These are phyloP conservation scores for Falco novaeseelandiae DNA, from an alignment of 2,797 vertebrate genomes.

Conservation along the genomic window DNA sequence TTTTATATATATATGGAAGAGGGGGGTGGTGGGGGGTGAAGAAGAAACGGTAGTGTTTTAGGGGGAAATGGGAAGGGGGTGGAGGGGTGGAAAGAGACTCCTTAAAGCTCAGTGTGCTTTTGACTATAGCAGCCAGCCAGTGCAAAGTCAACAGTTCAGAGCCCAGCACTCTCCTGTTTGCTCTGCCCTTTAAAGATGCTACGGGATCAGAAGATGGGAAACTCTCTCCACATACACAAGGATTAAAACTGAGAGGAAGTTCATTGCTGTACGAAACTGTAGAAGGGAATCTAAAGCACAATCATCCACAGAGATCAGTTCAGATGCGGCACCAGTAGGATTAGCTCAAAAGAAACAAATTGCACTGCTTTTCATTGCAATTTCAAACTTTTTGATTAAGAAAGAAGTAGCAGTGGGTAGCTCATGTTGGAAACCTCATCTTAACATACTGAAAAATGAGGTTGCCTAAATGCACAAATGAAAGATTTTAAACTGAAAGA, in stretches of 20 bases:
- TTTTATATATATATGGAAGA: background rate
- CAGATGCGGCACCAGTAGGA: background rate
- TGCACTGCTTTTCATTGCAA: background rate
- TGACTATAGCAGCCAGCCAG: background rate
- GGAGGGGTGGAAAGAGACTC: background rate
- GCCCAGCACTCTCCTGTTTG: background rate
- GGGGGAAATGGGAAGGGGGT: background rate
- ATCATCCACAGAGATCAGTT: background rate
- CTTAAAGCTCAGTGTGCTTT: background rate
- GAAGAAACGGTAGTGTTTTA: background rate
- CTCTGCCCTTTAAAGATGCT: background rate
- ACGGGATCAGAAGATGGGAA: background rate
- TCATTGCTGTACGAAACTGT: background rate
- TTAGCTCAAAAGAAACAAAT: background rate
- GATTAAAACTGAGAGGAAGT: background rate
- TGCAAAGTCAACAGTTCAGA: background rate
- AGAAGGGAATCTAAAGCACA: background rate
- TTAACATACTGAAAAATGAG: background rate
- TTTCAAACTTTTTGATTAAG: background rate
- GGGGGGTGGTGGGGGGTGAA: accelerated
- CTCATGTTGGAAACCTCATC: background rate
- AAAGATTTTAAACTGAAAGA: background rate
- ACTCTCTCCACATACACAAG: accelerated
- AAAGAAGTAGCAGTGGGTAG: background rate
- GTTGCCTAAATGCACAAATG: background rate